Evolutionary conservation across 2,113 vertebrate species (phyloP), one percentile per base, ranked within the genome.

Genomic region (Phalacrocorax aristotelis): DNA sequence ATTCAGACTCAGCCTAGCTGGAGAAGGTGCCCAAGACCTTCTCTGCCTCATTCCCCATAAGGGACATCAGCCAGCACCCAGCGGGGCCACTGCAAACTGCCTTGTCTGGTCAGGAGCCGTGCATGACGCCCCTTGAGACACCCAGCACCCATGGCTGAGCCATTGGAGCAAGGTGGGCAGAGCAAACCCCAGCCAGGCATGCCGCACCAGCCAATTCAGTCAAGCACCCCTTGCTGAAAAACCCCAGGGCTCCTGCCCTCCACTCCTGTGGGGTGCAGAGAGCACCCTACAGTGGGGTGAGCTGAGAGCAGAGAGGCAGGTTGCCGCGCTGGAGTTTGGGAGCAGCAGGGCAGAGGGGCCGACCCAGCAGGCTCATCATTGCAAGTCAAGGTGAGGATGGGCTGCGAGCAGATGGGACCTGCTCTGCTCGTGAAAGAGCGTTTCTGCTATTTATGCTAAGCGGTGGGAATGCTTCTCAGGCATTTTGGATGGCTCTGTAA

Each of bases 391-490:
- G 99, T 99, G 98, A 99, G 98, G 98, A 99, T 81, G 95, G 98
- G 98, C 96, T 98, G 98, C 98, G 98, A 99, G 99, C 99, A 99
- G 98, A 99, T 99, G 99, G 99, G 99, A 99, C 99, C 99, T 99
- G 99, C 98, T 99, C 98, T 97, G 98, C 98, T 98, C 94, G 98
- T 99, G 98, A 99, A 99, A 98, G 99, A 98, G 98, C 72, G 96
- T 98, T 99, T 99, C 98, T 98, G 98, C 98, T 98, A 99, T 99
- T 99, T 98, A 99, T 98, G 98, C 89, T 98, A 98, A 98, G 98
- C 97, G 98, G 98, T 99, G 99, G 99, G 99, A 99, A 99, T 97
- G 98, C 99, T 98, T 98, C 99, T 98, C 97, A 97, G 93, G 98
- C 98, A 96, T 98, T 98, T 99, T 98, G 98, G 98, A 98, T 98